Evolutionary conservation across 1,140 invertebrate genomes (phyloP).

Genomic region (Oreohelix idahoensis): DNA sequence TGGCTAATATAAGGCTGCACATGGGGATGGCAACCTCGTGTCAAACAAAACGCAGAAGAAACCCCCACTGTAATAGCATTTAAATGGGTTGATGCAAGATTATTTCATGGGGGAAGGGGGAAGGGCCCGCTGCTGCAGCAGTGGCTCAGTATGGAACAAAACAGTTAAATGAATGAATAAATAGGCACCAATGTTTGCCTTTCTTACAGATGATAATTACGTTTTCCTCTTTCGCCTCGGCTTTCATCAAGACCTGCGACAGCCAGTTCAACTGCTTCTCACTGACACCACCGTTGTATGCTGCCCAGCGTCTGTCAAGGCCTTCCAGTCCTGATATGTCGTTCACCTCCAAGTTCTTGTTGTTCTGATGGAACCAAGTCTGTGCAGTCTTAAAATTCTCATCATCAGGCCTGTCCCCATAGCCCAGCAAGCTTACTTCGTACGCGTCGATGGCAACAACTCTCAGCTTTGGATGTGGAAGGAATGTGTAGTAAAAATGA

Average conservation of each 20-base stretch:
- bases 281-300: constrained; percentile 67
- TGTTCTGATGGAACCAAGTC: constrained; percentile 47
- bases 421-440: constrained; percentile 68
- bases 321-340: constrained; percentile 57
- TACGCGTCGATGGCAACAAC: constrained; percentile 70
- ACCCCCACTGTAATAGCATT: too few species aligned
- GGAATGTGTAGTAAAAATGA: constrained; percentile 65
- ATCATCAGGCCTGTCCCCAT: constrained; percentile 45
- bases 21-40: too few species aligned
- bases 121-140: too few species aligned
- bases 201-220: constrained; percentile 53
- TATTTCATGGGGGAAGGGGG: too few species aligned
- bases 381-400: constrained; percentile 50
- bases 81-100: too few species aligned
- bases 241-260: constrained; percentile 51
- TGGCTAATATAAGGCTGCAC: too few species aligned
- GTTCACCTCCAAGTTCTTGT: constrained; percentile 64
- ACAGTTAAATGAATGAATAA: too few species aligned
- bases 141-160: too few species aligned
- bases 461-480: constrained; percentile 56
- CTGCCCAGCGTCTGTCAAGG: constrained; percentile 57
- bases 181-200: too few species aligned
- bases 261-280: constrained; percentile 67
- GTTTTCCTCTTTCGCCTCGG: constrained; percentile 53
- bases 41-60: too few species aligned